phyloP scores from a whole-genome alignment of 2,888 invertebrate species.

The Stenolophus ochropezus region DNA sequence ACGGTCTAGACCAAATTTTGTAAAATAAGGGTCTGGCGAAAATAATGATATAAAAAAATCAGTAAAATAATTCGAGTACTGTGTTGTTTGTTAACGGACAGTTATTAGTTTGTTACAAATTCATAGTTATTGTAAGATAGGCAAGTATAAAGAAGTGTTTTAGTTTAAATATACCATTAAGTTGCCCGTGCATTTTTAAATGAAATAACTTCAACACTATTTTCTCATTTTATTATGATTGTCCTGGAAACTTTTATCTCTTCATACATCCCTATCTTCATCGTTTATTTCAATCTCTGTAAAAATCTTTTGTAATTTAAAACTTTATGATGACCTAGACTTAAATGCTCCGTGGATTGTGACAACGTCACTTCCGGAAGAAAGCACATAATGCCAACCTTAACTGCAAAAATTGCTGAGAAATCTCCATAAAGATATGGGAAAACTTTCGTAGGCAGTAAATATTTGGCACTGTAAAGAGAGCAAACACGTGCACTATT shows the following conservation, averaged over 20 bases:
- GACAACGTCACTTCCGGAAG: neutral
- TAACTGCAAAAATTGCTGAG: neutral
- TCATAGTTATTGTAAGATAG: no score
- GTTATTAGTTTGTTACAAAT: no score
- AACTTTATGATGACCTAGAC: slow-evolving; percentile 6
- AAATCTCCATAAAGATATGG: neutral
- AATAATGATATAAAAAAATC: no score
- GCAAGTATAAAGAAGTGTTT: no score
- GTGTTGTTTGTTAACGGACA: no score
- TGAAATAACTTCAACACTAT: no score
- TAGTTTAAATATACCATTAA: no score
- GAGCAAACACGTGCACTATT: neutral
- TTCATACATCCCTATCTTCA: neutral
- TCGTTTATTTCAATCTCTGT: neutral
- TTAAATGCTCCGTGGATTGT: slow-evolving; percentile 9
- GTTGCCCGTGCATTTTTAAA: no score
- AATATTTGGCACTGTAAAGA: neutral
- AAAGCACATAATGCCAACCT: neutral
- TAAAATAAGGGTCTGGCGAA: no score
- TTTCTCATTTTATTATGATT: no score
- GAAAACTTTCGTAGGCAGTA: neutral
- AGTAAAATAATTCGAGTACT: no score
- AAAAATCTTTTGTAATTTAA: slow-evolving; percentile 9
- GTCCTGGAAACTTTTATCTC: neutral
- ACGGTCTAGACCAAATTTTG: no score